Conservation (phyloP, 2,888 invertebrate species). For the Itoplectis maculator region DNA sequence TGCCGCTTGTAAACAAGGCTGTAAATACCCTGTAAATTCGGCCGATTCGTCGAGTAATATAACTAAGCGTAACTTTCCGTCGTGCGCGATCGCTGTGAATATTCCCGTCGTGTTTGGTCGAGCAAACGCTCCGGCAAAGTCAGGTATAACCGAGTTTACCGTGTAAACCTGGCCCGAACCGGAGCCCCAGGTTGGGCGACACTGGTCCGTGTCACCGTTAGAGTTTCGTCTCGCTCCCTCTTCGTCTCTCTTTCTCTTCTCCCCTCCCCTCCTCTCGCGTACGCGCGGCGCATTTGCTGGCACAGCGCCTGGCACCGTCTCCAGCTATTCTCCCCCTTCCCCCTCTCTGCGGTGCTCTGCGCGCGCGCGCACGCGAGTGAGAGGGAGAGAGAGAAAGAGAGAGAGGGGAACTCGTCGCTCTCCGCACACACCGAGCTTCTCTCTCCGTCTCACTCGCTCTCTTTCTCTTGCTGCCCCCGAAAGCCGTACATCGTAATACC, state of each 20-base stretch:
- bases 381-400: slow-evolving; percentile 41
- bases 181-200: slow-evolving; percentile 76
- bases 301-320: slow-evolving; percentile 67
- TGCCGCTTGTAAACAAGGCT: slow-evolving; percentile 1
- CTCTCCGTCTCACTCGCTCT: slow-evolving; percentile 34
- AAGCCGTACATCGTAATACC: slow-evolving; percentile 48
- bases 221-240: slow-evolving; percentile 74
- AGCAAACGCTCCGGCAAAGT: neutral
- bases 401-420: slow-evolving; percentile 34
- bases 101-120: neutral
- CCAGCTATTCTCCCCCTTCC: slow-evolving; percentile 46
- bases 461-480: slow-evolving; percentile 38
- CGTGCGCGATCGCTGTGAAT: neutral
- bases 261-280: neutral
- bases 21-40: neutral
- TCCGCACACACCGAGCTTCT: neutral
- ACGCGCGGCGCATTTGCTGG: slow-evolving; percentile 59
- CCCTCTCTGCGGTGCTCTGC: slow-evolving; percentile 60
- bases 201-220: slow-evolving; percentile 81
- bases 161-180: no score
- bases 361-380: slow-evolving; percentile 10
- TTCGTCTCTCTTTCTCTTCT: slow-evolving; percentile 18
- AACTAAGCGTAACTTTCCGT: neutral
- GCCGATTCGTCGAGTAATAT: neutral
- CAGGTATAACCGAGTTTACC: slow-evolving; percentile 22